Base-by-base conservation (phyloP, 2,113 vertebrate species). In the Psilopsiagon aymara region DNA sequence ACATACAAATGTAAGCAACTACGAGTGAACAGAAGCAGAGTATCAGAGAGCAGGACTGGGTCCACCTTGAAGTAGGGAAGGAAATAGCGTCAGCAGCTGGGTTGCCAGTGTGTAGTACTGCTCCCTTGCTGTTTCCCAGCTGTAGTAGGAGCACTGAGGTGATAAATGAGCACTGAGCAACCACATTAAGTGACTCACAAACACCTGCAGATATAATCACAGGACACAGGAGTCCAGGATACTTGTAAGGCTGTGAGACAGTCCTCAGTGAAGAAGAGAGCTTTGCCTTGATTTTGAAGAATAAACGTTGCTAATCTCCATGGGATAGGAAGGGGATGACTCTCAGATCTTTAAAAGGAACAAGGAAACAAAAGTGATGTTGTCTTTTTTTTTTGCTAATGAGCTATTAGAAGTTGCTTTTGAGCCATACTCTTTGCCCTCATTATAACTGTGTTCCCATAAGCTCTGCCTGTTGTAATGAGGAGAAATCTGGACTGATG, bases 351-450 rank as follows among this genome's bases (percentile, higher is more conserved):
- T 92, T 94, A 62, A 94, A 96, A 92, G 90, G 95, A 97, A 92
- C 11, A 41, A 90, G 79, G 55, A 85, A 94, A 91, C 68, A 94
- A 88, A 69, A 74, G 88, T 11, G 28, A 55, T 95, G 88, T 93
- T 87, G 93, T 95, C 87, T 94, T 94, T 92, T 88, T 88, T 97
- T 97, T 64, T 97, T 97, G 75, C 95, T 98, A 98, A 98, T 97
- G 97, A 98, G 95, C 97, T 95, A 96, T 98, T 97, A 98, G 94
- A 93, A 96, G 84, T 93, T 97, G 97, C 20, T 96, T 97, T 92
- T 97, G 86, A 96, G 97, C 94, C 71, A 77, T 90, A 95, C 81
- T 94, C 90, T 96, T 97, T 97, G 96, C 94, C 96, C 97, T 98
- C 97, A 97, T 98, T 98, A 97, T 94, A 96, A 82, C 88, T 66